Percentiles rank a stretch among this genome's conserved stretches.
Evolutionary conservation across 2,797 vertebrate genomes (phyloP).

Genomic region (Phalanger gymnotis): DNA sequence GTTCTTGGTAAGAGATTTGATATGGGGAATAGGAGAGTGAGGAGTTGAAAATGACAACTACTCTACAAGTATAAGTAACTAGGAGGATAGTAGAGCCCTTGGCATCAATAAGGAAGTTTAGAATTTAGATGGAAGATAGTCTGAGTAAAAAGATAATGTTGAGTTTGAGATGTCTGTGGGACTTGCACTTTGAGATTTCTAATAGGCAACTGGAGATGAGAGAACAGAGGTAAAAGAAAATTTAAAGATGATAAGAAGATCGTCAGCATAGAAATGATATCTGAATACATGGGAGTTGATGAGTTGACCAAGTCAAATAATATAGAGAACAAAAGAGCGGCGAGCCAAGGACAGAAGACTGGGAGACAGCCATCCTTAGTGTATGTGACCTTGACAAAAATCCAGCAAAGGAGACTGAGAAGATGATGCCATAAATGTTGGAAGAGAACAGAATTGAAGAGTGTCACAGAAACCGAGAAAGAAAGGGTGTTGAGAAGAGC

Average conservation of each 20-base stretch:
- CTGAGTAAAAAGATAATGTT: background rate
- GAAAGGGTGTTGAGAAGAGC: background rate
- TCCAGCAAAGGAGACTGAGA: background rate
- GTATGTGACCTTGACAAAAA: background rate
- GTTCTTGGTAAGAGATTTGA: background rate
- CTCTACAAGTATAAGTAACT: background rate
- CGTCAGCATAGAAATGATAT: background rate
- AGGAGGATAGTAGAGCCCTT: background rate
- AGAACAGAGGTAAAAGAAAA: background rate
- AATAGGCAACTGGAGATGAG: background rate
- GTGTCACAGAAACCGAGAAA: background rate
- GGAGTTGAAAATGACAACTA: background rate
- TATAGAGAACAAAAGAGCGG: background rate
- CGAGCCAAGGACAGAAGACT: background rate
- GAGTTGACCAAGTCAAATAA: background rate
- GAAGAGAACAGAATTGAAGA: background rate
- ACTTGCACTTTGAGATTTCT: background rate
- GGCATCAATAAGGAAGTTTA: background rate
- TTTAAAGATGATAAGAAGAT: background rate
- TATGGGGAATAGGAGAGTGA: background rate
- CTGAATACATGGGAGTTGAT: background rate
- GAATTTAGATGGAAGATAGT: background rate
- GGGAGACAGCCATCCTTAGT: fast-evolving
- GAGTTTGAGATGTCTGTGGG: background rate
- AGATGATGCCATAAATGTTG: background rate